Base-by-base conservation (phyloP, 2,888 invertebrate species). In the Perizoma affinitatum region DNA sequence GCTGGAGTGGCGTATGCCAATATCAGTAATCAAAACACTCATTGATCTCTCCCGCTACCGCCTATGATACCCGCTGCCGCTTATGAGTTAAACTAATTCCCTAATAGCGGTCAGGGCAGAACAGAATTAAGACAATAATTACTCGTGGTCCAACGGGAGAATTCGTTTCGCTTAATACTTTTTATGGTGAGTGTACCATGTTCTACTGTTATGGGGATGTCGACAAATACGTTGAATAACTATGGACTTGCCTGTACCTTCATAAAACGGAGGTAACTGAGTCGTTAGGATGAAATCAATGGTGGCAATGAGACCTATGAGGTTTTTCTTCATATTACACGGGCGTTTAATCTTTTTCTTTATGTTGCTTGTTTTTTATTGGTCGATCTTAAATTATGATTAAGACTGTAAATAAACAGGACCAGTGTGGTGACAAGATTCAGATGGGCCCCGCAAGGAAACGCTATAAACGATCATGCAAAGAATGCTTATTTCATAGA, bases 121-220 rank as follows among this genome's bases (percentile, higher is more conserved):
- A 78, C 80, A 82, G 86, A 90, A 91, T 90, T 88, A 90, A 91
- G 90, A 91, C 90, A 88, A 90, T 90, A 90, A 91, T 88, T 85
- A 86, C 84, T 82, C 84, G 85, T 82, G 87, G 83, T 80, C 70
- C 58, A 52, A 51, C 53, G 53, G 64, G 71, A 80, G 79, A 84
- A 83, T 87, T 85, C 84, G 88, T 87, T 87, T 85, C 84, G 85
- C 77, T 80, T 86, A 86, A 88, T 88, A 87, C 88, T 89, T 90
- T 90, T 90, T 87, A 90, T 79, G 76, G 74, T 51, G 53, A 59
- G 61, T 59, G 61, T 56, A 53, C 61, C 60, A 56, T 66, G 63
- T 49, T 57, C 43, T 58, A 62, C 61, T 11, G 58, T 62, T 54
- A 67, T 64, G 50, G 54, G 45, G 50, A 48, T 63, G 63, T 75